Percentiles rank a stretch among this genome's conserved stretches.
Evolutionary conservation across 1,140 invertebrate genomes (phyloP).

Genomic region (Zaprionus ornatus): DNA sequence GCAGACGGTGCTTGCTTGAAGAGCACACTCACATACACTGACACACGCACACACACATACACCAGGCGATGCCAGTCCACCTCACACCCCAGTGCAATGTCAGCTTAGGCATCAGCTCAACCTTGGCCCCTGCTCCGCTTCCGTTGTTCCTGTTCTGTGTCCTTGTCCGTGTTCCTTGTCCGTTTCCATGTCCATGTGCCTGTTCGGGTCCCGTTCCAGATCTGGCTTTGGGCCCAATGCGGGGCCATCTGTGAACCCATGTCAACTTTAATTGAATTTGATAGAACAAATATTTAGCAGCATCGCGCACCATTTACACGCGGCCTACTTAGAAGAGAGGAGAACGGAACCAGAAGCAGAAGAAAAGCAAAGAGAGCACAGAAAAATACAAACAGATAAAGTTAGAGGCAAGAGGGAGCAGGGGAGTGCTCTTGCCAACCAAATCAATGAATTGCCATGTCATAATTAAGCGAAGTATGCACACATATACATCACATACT

Average conservation of each 20-base stretch:
- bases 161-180: neutral
- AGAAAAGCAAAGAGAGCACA: neutral
- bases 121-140: neutral
- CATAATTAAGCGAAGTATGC: slow-evolving; percentile 27
- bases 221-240: neutral
- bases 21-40: slow-evolving; percentile 7
- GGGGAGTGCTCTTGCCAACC: neutral
- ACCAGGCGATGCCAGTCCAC: neutral
- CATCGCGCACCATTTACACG: slow-evolving; percentile 59
- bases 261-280: slow-evolving; percentile 81
- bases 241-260: slow-evolving; percentile 66
- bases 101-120: slow-evolving; percentile 39
- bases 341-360: neutral
- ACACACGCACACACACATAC: slow-evolving; percentile 14
- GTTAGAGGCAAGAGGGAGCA: neutral
- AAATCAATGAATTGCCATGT: slow-evolving; percentile 35
- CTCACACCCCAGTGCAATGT: slow-evolving; percentile 11
- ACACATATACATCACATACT: neutral
- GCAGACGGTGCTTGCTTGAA: neutral
- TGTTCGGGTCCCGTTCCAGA: neutral
- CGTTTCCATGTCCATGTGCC: neutral
- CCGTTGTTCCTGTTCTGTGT: neutral
- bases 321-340: slow-evolving; percentile 19
- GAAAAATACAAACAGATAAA: neutral
- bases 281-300: slow-evolving; percentile 77